Conservation (phyloP, 2,888 invertebrate genomes). For the Baccha elongata region DNA sequence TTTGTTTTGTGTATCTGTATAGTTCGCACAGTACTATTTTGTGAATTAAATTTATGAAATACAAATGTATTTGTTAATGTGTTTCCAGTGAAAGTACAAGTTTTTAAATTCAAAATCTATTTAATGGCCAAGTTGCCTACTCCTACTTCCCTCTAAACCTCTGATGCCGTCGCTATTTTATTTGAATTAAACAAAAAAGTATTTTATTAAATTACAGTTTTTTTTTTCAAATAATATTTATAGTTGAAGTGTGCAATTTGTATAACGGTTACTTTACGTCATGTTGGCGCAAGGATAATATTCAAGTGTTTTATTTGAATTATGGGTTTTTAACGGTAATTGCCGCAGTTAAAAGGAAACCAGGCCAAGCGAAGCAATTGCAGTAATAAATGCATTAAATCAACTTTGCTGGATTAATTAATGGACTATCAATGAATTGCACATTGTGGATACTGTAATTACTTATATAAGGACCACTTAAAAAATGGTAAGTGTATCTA, state of each 20-base stretch:
- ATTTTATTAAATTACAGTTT: background rate
- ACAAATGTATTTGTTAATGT: background rate
- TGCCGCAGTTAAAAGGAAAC: background rate
- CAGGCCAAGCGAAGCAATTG: background rate
- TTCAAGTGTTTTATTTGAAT: background rate
- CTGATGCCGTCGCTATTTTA: conserved; percentile 50
- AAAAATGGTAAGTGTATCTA: conserved; percentile 40
- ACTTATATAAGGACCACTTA: conserved; percentile 3
- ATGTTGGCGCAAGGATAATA: background rate
- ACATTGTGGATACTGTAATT: conserved; percentile 54
- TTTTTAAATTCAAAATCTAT: background rate
- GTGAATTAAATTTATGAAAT: conserved; percentile 25
- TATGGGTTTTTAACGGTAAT: background rate
- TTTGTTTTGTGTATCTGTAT: conserved; percentile 3
- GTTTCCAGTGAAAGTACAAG: background rate
- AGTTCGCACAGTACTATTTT: conserved; percentile 4
- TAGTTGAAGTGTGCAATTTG: background rate
- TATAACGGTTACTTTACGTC: background rate
- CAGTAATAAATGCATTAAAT: conserved; percentile 36
- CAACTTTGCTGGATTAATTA: conserved; percentile 50
- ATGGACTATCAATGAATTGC: conserved; percentile 42
- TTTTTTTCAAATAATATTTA: background rate
- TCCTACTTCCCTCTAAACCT: background rate
- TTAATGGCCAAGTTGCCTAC: background rate
- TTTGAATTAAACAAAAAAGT: conserved; percentile 11